phyloP scores from a whole-genome alignment of 2,113 vertebrate genomes.

The Manacus vitellinus region DNA sequence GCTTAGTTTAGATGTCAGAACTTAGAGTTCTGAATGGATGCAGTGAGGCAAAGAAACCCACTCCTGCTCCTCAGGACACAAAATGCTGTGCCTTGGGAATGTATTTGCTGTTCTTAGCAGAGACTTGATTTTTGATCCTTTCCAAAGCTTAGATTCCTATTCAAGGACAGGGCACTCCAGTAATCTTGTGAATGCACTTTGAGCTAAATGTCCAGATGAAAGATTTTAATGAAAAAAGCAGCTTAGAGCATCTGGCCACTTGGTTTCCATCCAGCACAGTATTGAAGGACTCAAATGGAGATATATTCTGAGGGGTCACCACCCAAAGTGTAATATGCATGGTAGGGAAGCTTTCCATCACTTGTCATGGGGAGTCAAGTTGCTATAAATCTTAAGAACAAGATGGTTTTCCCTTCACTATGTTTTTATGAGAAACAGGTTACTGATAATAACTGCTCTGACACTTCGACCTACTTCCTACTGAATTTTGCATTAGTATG shows the following conservation, averaged over 20 bases:
- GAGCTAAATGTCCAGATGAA: conserved; percentile 24
- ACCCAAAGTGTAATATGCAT: conserved; percentile 60
- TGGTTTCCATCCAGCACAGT: conserved; percentile 28
- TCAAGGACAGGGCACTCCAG: conserved; percentile 38
- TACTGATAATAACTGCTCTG: conserved; percentile 62
- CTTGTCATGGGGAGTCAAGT: conserved; percentile 43
- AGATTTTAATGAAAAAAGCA: conserved; percentile 36
- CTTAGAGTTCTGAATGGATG: conserved; percentile 3
- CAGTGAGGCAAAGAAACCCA: neutral
- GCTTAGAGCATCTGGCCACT: conserved; percentile 20
- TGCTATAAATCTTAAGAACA: conserved; percentile 61
- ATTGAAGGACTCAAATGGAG: conserved; percentile 60
- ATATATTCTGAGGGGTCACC: conserved; percentile 56
- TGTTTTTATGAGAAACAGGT: conserved; percentile 67
- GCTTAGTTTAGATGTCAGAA: conserved; percentile 52
- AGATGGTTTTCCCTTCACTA: conserved; percentile 37
- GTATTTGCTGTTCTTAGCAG: conserved; percentile 49
- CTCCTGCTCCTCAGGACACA: neutral
- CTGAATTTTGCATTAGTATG: conserved; percentile 40
- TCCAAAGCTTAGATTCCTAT: conserved; percentile 53
- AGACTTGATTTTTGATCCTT: conserved; percentile 72
- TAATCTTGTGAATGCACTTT: conserved; percentile 50
- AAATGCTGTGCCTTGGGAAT: conserved; percentile 17
- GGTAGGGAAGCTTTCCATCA: conserved; percentile 68
- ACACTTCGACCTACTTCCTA: conserved; percentile 42